Conservation (phyloP, 2,888 invertebrate species). For the Nymphalis c-album region DNA sequence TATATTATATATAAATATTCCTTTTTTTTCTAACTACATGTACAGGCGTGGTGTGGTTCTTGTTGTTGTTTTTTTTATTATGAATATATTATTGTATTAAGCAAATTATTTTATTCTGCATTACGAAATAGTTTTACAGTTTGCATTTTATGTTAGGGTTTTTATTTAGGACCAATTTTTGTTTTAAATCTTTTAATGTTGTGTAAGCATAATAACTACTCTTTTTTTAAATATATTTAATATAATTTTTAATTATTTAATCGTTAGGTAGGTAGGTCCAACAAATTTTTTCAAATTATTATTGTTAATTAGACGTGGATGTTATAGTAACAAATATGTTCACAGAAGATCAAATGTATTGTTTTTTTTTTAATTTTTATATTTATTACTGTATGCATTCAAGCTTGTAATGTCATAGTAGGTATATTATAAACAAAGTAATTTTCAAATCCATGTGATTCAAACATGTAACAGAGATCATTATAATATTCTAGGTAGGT, state of each 20-base stretch:
- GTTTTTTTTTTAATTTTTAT: conserved; percentile 58
- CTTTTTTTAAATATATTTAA: conserved; percentile 55
- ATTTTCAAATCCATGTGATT: conserved; percentile 80
- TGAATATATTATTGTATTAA: conserved; percentile 46
- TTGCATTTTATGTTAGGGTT: conserved; percentile 62
- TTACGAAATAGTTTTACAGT: conserved; percentile 51
- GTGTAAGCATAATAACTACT: conserved; percentile 67
- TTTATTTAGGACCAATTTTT: conserved; percentile 65
- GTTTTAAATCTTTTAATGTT: conserved; percentile 55
- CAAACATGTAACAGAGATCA: conserved; percentile 77
- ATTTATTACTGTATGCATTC: conserved; percentile 65
- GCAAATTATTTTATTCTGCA: conserved; percentile 46
- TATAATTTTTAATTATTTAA: conserved; percentile 72
- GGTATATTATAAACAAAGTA: conserved; percentile 74
- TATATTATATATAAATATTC: conserved; percentile 31
- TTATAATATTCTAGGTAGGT: conserved; percentile 81
- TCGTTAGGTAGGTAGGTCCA: conserved; percentile 81
- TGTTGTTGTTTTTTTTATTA: conserved; percentile 49
- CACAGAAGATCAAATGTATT: conserved; percentile 68
- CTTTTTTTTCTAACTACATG: conserved; percentile 22
- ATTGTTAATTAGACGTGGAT: conserved; percentile 76
- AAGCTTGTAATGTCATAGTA: conserved; percentile 72
- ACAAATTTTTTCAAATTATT: conserved; percentile 80
- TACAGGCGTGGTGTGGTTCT: conserved; percentile 51
- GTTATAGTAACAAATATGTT: conserved; percentile 61